A percentile compares a stretch with the other conserved stretches of the same genome.
Evolutionary conservation across 64 coral and sea anemone species (phyloP).

Genomic region (Astreopora myriophthalma): DNA sequence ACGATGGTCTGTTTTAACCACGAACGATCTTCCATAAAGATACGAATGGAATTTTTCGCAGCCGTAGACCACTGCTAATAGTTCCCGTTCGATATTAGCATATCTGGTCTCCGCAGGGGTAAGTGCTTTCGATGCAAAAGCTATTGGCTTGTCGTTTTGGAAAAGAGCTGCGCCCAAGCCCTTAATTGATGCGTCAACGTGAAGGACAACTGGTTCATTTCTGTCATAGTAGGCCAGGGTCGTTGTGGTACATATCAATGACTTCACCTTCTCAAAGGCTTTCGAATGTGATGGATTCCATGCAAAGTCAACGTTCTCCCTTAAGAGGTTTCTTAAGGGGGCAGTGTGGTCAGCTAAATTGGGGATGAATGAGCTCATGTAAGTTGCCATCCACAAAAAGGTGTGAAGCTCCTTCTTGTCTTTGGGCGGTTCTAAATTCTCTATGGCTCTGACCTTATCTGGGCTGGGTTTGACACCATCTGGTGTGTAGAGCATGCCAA

Average conservation of each 20-base stretch:
- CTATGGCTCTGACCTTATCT: conserved; percentile 53
- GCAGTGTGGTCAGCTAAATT: conserved; percentile 55
- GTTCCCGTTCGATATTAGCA: background rate
- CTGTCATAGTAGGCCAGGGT: conserved; percentile 34
- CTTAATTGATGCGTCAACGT: conserved; percentile 42
- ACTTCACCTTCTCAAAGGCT: conserved; percentile 60
- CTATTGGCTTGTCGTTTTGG: conserved; percentile 26
- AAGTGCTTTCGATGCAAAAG: background rate
- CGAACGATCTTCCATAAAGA: background rate
- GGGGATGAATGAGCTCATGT: conserved; percentile 65
- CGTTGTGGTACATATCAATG: background rate
- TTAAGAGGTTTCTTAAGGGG: conserved; percentile 42
- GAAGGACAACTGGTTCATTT: background rate
- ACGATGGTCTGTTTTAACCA: conserved; percentile 28
- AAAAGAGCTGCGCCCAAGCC: conserved; percentile 58
- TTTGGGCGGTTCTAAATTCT: conserved; percentile 51
- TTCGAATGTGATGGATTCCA: conserved; percentile 36
- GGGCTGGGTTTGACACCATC: conserved; percentile 65
- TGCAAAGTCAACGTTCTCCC: conserved; percentile 17
- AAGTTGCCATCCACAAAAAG: conserved; percentile 56
- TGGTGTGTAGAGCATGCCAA: conserved; percentile 58
- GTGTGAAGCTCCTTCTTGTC: conserved; percentile 47
- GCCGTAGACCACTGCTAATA: background rate
- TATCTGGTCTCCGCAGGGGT: background rate
- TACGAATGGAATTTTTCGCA: background rate